A percentile compares a stretch with the other conserved stretches of the same genome.
phyloP scores from a whole-genome alignment of 2,113 vertebrate genomes.

The Leucosticte australis region DNA sequence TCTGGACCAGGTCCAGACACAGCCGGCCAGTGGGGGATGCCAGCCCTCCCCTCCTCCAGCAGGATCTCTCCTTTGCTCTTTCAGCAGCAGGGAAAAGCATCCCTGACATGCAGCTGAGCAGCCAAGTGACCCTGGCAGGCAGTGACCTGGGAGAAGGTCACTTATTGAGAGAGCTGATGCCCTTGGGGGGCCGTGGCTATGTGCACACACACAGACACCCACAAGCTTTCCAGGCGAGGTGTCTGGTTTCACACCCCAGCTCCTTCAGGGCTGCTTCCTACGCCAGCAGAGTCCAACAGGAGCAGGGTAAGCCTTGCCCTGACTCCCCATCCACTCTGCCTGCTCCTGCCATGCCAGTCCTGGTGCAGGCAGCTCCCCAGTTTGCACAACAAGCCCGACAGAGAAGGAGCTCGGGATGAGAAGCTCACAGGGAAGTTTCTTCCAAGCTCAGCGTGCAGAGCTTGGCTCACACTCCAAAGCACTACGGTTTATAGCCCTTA shows the following conservation, averaged over 20 bases:
- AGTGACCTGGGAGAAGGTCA: slow-evolving; percentile 55
- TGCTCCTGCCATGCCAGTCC: neutral
- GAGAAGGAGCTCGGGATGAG: neutral
- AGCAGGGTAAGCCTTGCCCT: neutral
- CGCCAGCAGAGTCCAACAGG: accelerated
- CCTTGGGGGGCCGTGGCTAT: accelerated
- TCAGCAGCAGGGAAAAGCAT: slow-evolving; percentile 25
- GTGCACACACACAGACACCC: neutral
- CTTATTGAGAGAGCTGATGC: neutral
- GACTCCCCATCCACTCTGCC: neutral
- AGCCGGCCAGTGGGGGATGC: neutral
- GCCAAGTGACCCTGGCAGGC: slow-evolving; percentile 54
- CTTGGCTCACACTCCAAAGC: neutral
- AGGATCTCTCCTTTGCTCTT: slow-evolving; percentile 9
- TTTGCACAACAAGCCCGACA: accelerated
- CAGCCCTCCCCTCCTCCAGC: neutral
- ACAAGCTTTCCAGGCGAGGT: neutral
- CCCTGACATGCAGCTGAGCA: slow-evolving; percentile 14
- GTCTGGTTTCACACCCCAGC: neutral
- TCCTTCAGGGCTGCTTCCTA: neutral
- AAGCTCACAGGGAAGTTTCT: neutral
- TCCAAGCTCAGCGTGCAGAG: neutral
- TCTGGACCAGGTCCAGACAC: neutral
- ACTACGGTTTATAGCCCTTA: neutral
- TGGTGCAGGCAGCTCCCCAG: neutral